These are phyloP conservation scores for Caenorhabditis panamensis DNA, from an alignment of 2,888 invertebrate genomes.

Conservation along the genomic window DNA sequence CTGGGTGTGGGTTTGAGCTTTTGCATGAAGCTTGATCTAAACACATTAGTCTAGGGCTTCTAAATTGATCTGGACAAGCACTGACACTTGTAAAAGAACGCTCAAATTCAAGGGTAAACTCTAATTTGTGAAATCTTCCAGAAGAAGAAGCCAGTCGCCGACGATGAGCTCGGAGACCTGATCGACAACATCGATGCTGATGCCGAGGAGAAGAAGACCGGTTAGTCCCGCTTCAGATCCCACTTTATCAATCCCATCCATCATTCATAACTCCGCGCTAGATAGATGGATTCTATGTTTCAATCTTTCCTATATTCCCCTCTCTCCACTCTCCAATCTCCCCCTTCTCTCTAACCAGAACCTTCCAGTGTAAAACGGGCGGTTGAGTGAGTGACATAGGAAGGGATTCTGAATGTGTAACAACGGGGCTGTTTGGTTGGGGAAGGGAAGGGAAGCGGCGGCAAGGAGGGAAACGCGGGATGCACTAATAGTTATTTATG, in stretches of 20 bases:
- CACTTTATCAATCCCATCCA: conserved; percentile 14
- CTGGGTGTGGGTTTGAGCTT: too few species aligned
- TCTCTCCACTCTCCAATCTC: neutral
- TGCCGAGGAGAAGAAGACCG: conserved; percentile 73
- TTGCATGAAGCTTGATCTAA: neutral
- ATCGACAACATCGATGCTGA: conserved; percentile 80
- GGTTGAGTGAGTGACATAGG: neutral
- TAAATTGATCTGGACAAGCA: too few species aligned
- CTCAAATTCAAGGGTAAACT: too few species aligned
- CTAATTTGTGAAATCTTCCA: too few species aligned
- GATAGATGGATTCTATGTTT: too few species aligned
- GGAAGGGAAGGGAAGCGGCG: conserved; percentile 5
- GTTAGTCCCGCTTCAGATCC: conserved; percentile 24
- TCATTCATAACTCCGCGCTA: neutral
- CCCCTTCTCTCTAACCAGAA: neutral
- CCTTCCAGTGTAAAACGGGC: conserved; percentile 15
- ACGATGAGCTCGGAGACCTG: conserved; percentile 75
- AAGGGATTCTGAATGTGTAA: conserved; percentile 18
- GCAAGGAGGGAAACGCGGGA: conserved; percentile 9
- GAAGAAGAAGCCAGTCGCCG: conserved; percentile 62
- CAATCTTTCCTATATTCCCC: conserved; percentile 3
- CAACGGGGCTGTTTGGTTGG: conserved; percentile 11
- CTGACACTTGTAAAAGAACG: too few species aligned
- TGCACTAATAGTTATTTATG: conserved; percentile 27
- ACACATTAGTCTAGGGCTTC: too few species aligned